Evolutionary conservation across 2,113 vertebrate genomes (phyloP).

Genomic region (Phrynosoma platyrhinos): DNA sequence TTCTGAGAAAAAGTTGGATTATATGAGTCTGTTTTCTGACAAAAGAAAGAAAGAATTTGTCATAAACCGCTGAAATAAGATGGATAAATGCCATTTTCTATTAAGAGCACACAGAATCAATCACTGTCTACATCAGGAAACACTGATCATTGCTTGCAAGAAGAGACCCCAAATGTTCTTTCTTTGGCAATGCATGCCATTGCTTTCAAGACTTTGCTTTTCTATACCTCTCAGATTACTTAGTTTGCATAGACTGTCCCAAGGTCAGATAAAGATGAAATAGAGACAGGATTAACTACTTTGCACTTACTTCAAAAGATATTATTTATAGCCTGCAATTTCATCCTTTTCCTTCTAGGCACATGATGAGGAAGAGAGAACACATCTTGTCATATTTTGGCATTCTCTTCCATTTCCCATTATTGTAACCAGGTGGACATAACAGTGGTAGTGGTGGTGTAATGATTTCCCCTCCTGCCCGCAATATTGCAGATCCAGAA

Average conservation of each 20-base stretch:
- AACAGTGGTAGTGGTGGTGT: too few relatives aligned
- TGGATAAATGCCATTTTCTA: background rate
- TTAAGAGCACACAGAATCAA: background rate
- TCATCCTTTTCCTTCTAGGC: slow-evolving; percentile 50
- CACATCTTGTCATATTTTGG: slow-evolving; percentile 39
- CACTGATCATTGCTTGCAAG: background rate
- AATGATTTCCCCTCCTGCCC: background rate
- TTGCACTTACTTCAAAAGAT: slow-evolving; percentile 41
- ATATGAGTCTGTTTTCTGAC: background rate
- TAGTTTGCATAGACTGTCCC: slow-evolving; percentile 15
- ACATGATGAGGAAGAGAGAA: slow-evolving; percentile 20
- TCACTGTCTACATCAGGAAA: background rate
- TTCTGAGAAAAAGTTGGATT: background rate
- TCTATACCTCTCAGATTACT: slow-evolving; percentile 2
- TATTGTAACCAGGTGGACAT: slow-evolving; percentile 39
- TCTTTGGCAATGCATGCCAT: slow-evolving; percentile 18
- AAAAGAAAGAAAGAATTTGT: background rate
- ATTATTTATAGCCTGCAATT: slow-evolving; percentile 59
- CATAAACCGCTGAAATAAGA: background rate
- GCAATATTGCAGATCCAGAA: slow-evolving; percentile 16
- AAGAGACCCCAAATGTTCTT: background rate
- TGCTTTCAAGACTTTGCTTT: slow-evolving; percentile 16
- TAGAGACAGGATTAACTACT: slow-evolving; percentile 29
- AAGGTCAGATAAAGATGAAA: slow-evolving; percentile 12
- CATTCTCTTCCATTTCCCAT: slow-evolving; percentile 32